Percentiles rank a stretch among this genome's conserved stretches.
Conservation (phyloP, 2,113 vertebrate species). For the Nicator chloris region DNA sequence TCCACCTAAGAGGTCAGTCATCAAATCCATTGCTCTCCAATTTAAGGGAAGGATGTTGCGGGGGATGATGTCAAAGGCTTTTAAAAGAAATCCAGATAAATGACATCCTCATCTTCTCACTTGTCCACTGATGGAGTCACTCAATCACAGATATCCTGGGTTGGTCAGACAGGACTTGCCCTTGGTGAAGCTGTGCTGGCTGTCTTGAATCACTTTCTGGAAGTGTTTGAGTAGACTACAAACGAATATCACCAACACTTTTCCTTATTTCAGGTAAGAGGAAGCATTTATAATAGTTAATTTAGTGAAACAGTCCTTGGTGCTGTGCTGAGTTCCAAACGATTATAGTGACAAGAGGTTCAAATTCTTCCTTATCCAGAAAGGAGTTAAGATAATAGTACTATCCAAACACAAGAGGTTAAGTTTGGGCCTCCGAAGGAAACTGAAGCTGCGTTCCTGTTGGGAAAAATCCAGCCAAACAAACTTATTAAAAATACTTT, state of each 20-base stretch:
- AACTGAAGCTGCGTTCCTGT: not conserved
- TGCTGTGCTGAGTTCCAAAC: not conserved
- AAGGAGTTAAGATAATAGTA: not conserved
- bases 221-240: not conserved
- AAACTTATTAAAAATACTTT: not conserved
- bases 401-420: not conserved
- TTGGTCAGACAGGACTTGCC: not conserved
- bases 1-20: not conserved
- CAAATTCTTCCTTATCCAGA: not conserved
- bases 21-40: not conserved
- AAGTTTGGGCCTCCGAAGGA: not conserved
- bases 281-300: not conserved
- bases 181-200: not conserved
- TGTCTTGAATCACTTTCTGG: not conserved
- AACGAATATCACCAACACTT: not conserved
- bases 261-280: not conserved
- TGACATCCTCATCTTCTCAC: not conserved
- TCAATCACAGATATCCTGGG: not conserved
- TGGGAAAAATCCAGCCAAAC: not conserved
- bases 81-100: not conserved
- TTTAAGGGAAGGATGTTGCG: not conserved
- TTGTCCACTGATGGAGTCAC: not conserved
- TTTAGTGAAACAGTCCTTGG: not conserved
- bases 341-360: not conserved
- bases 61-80: not conserved